Conservation (phyloP, 2,888 invertebrate genomes). For the Tenthredo distinguenda region DNA sequence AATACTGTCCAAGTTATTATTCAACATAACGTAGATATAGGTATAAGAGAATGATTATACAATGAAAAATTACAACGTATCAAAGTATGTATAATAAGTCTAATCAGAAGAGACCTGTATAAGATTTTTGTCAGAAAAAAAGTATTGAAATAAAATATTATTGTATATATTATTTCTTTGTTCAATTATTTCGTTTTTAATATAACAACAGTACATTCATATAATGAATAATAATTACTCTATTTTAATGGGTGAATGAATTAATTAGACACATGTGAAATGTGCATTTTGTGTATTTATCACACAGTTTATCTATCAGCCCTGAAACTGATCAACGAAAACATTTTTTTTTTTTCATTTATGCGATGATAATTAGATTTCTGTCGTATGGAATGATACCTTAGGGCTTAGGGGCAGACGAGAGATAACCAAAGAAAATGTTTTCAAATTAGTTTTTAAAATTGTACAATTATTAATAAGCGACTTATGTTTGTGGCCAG, state of each 20-base stretch:
- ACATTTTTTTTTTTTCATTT: not conserved
- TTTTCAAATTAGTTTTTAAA: constrained; percentile 26
- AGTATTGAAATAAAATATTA: not conserved
- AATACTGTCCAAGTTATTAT: constrained; percentile 21
- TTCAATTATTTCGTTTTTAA: constrained; percentile 31
- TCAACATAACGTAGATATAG: not conserved
- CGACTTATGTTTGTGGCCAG: constrained; percentile 51
- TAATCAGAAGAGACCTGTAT: not conserved
- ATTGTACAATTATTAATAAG: constrained; percentile 45
- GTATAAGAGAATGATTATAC: not conserved
- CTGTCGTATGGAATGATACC: constrained; percentile 45
- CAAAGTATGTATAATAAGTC: not conserved
- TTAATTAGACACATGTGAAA: not conserved
- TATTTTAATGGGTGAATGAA: constrained; percentile 17
- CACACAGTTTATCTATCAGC: constrained; percentile 4
- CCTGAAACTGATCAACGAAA: not conserved
- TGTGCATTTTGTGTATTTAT: not conserved
- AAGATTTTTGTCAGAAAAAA: not conserved
- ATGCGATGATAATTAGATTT: constrained; percentile 21
- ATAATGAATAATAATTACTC: constrained; percentile 14
- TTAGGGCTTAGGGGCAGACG: not conserved
- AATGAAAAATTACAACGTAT: not conserved
- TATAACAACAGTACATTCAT: constrained; percentile 29
- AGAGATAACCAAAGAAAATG: not conserved
- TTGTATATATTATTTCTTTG: not conserved